Evolutionary conservation across 2,113 vertebrate species (phyloP), one percentile per base, ranked within the genome.

Genomic region (Tursiops truncatus): DNA sequence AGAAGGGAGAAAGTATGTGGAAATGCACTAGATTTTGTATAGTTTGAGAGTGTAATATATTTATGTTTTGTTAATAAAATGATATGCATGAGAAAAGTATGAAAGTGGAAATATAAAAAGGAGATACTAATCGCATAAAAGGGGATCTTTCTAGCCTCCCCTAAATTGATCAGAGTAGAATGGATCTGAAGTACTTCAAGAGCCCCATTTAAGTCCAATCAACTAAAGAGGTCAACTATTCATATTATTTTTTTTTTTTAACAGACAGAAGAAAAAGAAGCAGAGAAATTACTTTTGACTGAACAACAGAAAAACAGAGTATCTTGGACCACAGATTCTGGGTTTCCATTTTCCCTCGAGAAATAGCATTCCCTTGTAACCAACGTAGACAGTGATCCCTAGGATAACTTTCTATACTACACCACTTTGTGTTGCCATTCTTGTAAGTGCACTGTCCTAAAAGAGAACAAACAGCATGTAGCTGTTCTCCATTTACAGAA

Each of bases 401-500:
- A 4, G n/a, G 81, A 71, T 68, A 8, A 26, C 53, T 31, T 56
- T 73, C 47, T 36, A 60, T 31, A 70, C 56, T 2, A 38, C 14
- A 26, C n/a, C 56, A 44, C 77, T 47, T 21, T 44, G 44, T 63
- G 44, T 4, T 63, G 14, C 41, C 79, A 26, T 83, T 94, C 82
- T 41, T 82, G 6, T 28, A 65, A 95, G 21, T 36, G 13, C 11
- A 36, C 33, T 38, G 14, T 58, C 73, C 85, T 79, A 25, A 81
- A 88, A 82, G 56, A 90, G 44, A 92, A 86, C 33, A 91, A 53
- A 44, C n/a, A 85, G 62, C 70, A 58, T 71, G 60, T 77, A 67
- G 95, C 85, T 81, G 71, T 58, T 67, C 92, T 97, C 84, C 96
- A 41, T 4, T 92, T 70, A 97, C 21, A 96, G n/a, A 94, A 91